Percentiles rank a stretch among this genome's conserved stretches.
Evolutionary conservation across 2,113 vertebrate species (phyloP).

Genomic region (Blennius ocellaris): DNA sequence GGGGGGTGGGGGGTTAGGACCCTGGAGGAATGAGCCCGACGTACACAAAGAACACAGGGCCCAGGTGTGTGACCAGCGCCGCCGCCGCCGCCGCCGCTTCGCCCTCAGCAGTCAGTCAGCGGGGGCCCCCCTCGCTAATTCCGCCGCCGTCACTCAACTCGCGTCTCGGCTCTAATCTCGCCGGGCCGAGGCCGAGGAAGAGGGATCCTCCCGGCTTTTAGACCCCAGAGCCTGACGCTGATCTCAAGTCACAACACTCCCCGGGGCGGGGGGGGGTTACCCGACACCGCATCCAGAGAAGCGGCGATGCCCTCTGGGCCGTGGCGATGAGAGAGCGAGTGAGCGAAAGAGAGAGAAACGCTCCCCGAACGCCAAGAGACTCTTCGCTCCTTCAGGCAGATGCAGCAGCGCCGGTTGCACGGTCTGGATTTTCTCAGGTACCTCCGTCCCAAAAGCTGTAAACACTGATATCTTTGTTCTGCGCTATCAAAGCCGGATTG

Average conservation of each 20-base stretch:
- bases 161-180: slow-evolving; percentile 68
- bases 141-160: slow-evolving; percentile 73
- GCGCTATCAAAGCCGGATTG: not conserved
- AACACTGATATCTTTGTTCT: not conserved
- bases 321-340: slow-evolving; percentile 57
- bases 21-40: slow-evolving; percentile 32
- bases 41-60: slow-evolving; percentile 35
- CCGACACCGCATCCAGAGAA: slow-evolving; percentile 47
- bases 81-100: slow-evolving; percentile 30
- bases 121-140: slow-evolving; percentile 65
- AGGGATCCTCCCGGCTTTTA: slow-evolving; percentile 50
- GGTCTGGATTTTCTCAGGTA: not conserved
- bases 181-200: slow-evolving; percentile 41
- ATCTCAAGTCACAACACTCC: slow-evolving; percentile 59
- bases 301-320: slow-evolving; percentile 3
- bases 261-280: too few species aligned
- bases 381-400: slow-evolving; percentile 28
- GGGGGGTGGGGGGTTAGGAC: slow-evolving; percentile 50
- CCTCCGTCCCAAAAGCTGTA: not conserved
- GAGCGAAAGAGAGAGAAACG: too few species aligned
- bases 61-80: slow-evolving; percentile 61
- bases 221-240: slow-evolving; percentile 63
- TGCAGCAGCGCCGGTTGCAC: slow-evolving; percentile 6
- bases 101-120: slow-evolving; percentile 67
- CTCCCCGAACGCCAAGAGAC: slow-evolving; percentile 39